Conservation (phyloP, 92 coral and sea anemone genomes). For the Palythoa grandiflora region DNA sequence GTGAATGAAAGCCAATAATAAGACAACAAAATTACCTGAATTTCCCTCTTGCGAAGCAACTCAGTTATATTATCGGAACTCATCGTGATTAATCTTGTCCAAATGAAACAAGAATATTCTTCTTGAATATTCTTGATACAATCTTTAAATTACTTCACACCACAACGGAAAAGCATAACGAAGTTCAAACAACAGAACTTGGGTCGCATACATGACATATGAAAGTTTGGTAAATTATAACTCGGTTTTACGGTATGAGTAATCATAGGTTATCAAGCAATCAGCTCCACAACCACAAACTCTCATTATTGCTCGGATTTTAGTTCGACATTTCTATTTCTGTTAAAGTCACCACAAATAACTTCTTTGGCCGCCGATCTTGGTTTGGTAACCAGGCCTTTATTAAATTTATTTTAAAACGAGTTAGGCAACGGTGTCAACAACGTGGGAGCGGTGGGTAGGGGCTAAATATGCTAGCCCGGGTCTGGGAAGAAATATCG, state of each 20-base stretch:
- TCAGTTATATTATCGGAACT: constrained; percentile 66
- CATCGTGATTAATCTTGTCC: constrained; percentile 1
- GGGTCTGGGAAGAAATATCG: too few species aligned
- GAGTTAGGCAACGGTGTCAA: neutral
- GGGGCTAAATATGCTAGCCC: neutral
- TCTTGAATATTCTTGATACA: neutral
- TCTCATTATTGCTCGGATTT: neutral
- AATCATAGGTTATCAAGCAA: neutral
- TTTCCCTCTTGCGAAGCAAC: constrained; percentile 82
- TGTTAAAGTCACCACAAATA: neutral
- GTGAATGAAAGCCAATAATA: neutral
- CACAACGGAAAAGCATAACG: neutral
- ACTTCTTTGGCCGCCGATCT: constrained; percentile 4
- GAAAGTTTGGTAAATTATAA: neutral
- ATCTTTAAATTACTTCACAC: constrained; percentile 21
- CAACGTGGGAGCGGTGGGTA: neutral
- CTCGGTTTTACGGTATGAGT: neutral
- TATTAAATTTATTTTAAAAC: neutral
- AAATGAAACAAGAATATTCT: neutral
- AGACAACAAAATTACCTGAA: constrained; percentile 52
- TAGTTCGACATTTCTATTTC: neutral
- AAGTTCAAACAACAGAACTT: neutral
- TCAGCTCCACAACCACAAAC: neutral
- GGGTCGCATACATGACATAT: neutral
- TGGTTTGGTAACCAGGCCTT: constrained; percentile 4